Conservation (phyloP, 2,888 invertebrate genomes). For the Cremastinae sp. region DNA sequence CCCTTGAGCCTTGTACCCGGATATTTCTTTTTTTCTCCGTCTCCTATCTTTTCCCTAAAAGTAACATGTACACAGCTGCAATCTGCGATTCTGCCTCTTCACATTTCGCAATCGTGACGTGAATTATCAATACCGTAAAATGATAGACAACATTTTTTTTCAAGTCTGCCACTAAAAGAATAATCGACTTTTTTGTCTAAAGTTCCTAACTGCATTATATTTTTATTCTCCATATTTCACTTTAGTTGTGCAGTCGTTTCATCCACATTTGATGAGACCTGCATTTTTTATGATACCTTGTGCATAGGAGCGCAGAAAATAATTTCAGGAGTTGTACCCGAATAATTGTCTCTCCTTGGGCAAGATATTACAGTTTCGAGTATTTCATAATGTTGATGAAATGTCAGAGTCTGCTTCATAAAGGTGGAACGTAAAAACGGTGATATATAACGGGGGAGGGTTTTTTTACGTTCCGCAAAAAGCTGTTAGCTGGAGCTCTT, state of each 20-base stretch:
- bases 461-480: slow-evolving; percentile 39
- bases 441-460: slow-evolving; percentile 22
- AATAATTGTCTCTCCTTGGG: slow-evolving; percentile 16
- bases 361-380: slow-evolving; percentile 40
- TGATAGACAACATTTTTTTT: too few species aligned
- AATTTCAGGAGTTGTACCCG: slow-evolving; percentile 16
- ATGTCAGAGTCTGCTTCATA: slow-evolving; percentile 40
- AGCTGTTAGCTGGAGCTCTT: slow-evolving; percentile 30
- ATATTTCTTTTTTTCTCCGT: slow-evolving; percentile 39
- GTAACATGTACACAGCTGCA: slow-evolving; percentile 6
- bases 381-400: slow-evolving; percentile 55
- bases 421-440: slow-evolving; percentile 34
- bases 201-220: too few species aligned
- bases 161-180: too few species aligned
- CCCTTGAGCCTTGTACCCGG: slow-evolving; percentile 50
- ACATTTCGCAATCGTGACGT: slow-evolving; percentile 21
- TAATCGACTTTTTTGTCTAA: too few species aligned
- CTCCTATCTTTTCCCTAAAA: not conserved
- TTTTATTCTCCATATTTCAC: too few species aligned
- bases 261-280: too few species aligned
- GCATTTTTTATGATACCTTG: not conserved
- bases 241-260: too few species aligned
- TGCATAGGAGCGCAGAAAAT: not conserved
- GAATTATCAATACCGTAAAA: not conserved
- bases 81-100: slow-evolving; percentile 1